phyloP scores from a whole-genome alignment of 1,140 invertebrate species.

The Lysiphlebus fabarum region DNA sequence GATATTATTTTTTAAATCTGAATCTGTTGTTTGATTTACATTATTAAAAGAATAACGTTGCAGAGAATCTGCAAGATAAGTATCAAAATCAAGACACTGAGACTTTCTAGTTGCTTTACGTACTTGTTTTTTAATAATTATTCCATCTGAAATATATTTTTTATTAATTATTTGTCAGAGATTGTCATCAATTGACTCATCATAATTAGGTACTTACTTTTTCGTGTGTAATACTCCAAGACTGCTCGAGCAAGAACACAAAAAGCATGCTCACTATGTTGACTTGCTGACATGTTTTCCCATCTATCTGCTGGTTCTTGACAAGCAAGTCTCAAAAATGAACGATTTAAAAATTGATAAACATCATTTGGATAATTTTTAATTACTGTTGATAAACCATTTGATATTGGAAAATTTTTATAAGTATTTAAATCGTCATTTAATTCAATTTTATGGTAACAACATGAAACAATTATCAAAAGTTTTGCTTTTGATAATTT shows the following conservation, averaged over 20 bases:
- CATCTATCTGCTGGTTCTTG: conserved; percentile 55
- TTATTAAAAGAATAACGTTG: conserved; percentile 29
- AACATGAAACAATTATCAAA: conserved; percentile 77
- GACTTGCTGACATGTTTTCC: conserved; percentile 43
- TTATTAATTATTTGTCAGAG: conserved; percentile 19
- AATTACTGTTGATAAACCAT: conserved; percentile 45
- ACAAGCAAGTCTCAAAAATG: conserved; percentile 67
- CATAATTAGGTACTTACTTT: conserved; percentile 51
- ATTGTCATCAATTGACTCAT: not conserved
- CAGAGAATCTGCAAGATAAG: conserved; percentile 53
- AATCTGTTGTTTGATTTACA: conserved; percentile 1
- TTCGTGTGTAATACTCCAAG: conserved; percentile 57
- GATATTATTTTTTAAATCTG: conserved; percentile 11
- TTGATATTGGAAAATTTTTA: conserved; percentile 65
- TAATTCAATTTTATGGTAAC: conserved; percentile 74
- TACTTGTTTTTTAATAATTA: conserved; percentile 55
- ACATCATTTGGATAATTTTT: conserved; percentile 29
- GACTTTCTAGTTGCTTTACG: conserved; percentile 59
- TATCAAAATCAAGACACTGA: conserved; percentile 53
- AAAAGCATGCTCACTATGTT: conserved; percentile 56
- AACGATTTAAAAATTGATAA: conserved; percentile 54
- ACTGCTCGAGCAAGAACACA: conserved; percentile 61
- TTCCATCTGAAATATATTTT: conserved; percentile 54
- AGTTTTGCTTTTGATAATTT: conserved; percentile 59
- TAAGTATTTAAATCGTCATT: conserved; percentile 47